Percentiles rank a stretch among this genome's conserved stretches.
These are phyloP conservation scores for Papio anubis DNA, from an alignment of 2,113 vertebrate genomes.

Conservation along the genomic window DNA sequence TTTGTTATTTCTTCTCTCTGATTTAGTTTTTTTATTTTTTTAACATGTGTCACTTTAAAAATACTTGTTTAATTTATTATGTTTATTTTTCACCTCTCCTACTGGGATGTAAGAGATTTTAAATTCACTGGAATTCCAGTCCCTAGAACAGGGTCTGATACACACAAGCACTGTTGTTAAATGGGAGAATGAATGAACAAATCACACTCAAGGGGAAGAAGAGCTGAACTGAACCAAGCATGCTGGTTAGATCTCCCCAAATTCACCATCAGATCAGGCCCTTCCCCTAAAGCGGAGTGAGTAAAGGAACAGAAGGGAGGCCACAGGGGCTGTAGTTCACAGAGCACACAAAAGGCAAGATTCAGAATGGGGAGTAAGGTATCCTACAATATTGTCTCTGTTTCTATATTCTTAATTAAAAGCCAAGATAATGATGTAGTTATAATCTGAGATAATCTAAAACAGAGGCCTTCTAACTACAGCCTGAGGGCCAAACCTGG, in stretches of 20 bases:
- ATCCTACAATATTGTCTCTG: accelerated
- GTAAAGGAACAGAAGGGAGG: background rate
- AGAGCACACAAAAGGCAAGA: background rate
- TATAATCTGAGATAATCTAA: background rate
- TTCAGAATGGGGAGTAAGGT: background rate
- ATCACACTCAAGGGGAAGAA: background rate
- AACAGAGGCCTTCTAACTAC: background rate
- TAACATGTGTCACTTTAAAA: background rate
- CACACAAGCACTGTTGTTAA: background rate
- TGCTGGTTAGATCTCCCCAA: background rate
- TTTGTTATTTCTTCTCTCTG: background rate
- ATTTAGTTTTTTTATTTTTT: background rate
- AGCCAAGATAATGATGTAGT: background rate
- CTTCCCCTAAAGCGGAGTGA: background rate
- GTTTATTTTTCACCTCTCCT: background rate
- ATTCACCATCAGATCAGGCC: background rate
- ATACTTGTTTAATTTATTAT: background rate
- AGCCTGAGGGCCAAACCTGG: background rate
- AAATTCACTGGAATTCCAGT: background rate
- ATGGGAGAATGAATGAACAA: background rate
- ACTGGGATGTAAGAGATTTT: background rate
- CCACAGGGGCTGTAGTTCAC: accelerated
- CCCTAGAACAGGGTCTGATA: background rate
- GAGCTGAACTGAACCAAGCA: background rate
- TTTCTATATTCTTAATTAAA: background rate